Conservation (phyloP, 2,113 vertebrate species). For the Pelodiscus sinensis region DNA sequence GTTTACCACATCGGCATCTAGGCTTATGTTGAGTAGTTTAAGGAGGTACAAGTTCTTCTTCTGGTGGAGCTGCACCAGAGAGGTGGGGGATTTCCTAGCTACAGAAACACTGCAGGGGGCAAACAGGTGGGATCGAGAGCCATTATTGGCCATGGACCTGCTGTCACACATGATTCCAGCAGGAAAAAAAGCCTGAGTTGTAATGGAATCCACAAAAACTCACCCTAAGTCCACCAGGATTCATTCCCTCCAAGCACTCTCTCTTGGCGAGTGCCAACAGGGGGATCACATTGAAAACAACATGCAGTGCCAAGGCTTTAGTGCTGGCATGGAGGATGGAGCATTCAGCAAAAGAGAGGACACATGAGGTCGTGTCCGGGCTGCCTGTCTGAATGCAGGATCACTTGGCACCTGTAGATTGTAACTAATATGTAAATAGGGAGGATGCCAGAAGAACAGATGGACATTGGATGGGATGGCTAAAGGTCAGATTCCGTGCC, state of each 20-base stretch:
- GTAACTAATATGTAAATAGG: slow-evolving; percentile 38
- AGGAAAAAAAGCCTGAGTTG: not conserved
- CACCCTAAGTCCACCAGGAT: not conserved
- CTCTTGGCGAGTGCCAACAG: not conserved
- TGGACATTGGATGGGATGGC: slow-evolving; percentile 23
- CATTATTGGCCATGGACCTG: not conserved
- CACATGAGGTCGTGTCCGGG: not conserved
- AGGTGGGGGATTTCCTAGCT: not conserved
- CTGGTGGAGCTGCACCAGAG: not conserved
- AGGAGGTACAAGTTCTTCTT: not conserved
- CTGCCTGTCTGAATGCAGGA: not conserved
- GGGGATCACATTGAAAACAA: not conserved
- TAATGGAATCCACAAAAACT: not conserved
- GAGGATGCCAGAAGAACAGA: not conserved
- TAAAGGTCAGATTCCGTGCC: slow-evolving; percentile 26
- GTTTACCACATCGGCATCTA: not conserved
- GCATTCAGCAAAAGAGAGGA: not conserved
- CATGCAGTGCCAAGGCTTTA: not conserved
- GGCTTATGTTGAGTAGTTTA: not conserved
- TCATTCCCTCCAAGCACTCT: not conserved
- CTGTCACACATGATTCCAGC: not conserved
- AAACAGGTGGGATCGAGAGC: not conserved
- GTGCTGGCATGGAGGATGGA: not conserved
- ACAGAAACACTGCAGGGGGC: not conserved
- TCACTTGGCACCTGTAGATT: not conserved